Evolutionary conservation across 2,797 vertebrate species (phyloP).

Genomic region (Leptodactylus fallax): DNA sequence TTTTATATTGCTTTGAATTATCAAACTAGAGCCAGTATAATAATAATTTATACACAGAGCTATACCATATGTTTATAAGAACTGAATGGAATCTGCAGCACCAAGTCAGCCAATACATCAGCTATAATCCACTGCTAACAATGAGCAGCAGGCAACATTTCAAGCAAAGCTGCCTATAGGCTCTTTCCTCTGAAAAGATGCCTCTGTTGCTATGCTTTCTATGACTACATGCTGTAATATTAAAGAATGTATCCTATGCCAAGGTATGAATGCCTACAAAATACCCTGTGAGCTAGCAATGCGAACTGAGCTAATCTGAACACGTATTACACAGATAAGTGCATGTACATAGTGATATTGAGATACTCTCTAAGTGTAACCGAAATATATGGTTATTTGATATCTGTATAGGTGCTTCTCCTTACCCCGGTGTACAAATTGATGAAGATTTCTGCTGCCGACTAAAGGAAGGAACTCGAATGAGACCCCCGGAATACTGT

Average conservation of each 20-base stretch:
- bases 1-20: no score
- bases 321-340: no score
- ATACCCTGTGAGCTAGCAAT: no score
- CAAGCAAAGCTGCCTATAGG: no score
- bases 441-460: slow-evolving; percentile 93
- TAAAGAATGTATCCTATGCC: no score
- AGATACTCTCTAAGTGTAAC: no score
- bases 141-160: neutral
- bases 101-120: no score
- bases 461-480: slow-evolving; percentile 92
- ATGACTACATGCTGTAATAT: neutral
- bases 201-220: neutral
- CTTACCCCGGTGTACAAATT: slow-evolving; percentile 92
- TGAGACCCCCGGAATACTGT: slow-evolving; percentile 92
- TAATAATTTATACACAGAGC: neutral
- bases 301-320: no score
- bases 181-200: no score
- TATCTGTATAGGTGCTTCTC: slow-evolving; percentile 84
- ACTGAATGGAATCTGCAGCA: neutral
- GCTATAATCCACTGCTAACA: neutral
- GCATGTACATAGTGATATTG: no score
- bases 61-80: neutral
- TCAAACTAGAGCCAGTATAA: no score
- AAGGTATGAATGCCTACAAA: no score
- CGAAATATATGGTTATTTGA: neutral